These are phyloP conservation scores for Euspilapteryx auroguttella DNA, from an alignment of 2,888 invertebrate species.

Conservation along the genomic window DNA sequence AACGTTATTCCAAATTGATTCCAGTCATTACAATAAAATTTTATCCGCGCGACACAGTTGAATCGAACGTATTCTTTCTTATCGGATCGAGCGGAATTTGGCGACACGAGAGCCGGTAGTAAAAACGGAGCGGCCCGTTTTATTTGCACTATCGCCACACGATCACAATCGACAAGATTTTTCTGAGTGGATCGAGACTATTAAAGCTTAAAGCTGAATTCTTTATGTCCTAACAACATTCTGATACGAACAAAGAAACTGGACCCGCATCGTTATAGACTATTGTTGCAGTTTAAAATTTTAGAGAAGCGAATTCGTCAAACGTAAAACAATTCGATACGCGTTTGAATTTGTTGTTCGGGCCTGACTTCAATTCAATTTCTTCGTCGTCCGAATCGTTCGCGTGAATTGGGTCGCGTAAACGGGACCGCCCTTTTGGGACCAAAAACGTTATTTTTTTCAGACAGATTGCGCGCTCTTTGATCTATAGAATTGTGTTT, in stretches of 20 bases:
- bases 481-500: slow-evolving; percentile 55
- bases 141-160: slow-evolving; percentile 44
- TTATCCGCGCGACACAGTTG: slow-evolving; percentile 1
- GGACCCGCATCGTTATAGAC: slow-evolving; percentile 53
- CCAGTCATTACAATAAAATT: slow-evolving; percentile 2
- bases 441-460: slow-evolving; percentile 56
- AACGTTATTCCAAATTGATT: neutral
- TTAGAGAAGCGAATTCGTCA: slow-evolving; percentile 56
- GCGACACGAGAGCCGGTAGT: slow-evolving; percentile 15
- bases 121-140: slow-evolving; percentile 31
- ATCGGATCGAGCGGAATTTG: slow-evolving; percentile 20
- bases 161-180: slow-evolving; percentile 34
- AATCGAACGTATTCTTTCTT: slow-evolving; percentile 1
- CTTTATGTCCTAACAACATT: slow-evolving; percentile 31
- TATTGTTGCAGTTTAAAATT: slow-evolving; percentile 51
- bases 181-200: slow-evolving; percentile 25
- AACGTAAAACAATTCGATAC: slow-evolving; percentile 63
- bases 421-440: slow-evolving; percentile 60
- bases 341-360: slow-evolving; percentile 51
- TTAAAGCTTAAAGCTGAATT: slow-evolving; percentile 33
- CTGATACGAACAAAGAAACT: slow-evolving; percentile 42
- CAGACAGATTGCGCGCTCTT: slow-evolving; percentile 58
- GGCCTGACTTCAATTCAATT: slow-evolving; percentile 54
- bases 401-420: slow-evolving; percentile 61
- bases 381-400: slow-evolving; percentile 49